Percentiles rank a stretch among this genome's conserved stretches.
These are phyloP conservation scores for Polypedilum pembai DNA, from an alignment of 1,140 invertebrate genomes.

Conservation along the genomic window DNA sequence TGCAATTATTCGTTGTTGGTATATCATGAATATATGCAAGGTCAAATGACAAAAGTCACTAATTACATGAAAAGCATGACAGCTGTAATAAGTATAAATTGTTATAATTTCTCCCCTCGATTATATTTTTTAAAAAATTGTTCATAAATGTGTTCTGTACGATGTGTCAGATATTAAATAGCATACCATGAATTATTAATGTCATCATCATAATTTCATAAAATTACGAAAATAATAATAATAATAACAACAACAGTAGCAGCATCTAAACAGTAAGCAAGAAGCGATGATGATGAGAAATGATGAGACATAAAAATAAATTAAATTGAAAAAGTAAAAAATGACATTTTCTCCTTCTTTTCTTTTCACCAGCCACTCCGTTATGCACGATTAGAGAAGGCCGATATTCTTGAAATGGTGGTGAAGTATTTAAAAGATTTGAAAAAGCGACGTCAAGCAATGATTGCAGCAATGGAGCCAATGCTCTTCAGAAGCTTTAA, in stretches of 20 bases:
- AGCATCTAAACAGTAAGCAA: too few relatives aligned
- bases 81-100: too few relatives aligned
- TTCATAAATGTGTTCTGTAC: too few relatives aligned
- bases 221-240: neutral
- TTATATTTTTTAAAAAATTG: too few relatives aligned
- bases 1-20: too few relatives aligned
- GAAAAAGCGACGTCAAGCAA: neutral
- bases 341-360: neutral
- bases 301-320: neutral
- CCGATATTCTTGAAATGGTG: constrained; percentile 18
- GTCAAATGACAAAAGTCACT: too few relatives aligned
- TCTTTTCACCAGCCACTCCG: neutral
- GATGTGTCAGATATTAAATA: neutral
- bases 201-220: neutral
- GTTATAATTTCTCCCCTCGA: too few relatives aligned
- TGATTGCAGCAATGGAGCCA: constrained; percentile 18
- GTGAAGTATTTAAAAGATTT: constrained; percentile 19
- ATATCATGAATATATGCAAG: too few relatives aligned
- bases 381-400: constrained; percentile 13
- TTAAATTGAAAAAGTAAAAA: neutral
- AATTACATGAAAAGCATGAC: too few relatives aligned
- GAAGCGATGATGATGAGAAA: too few relatives aligned
- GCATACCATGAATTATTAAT: neutral
- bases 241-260: neutral
- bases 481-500: neutral